Percentiles rank a stretch among this genome's conserved stretches.
Evolutionary conservation across 2,888 invertebrate species (phyloP).

Genomic region (Ichneumoninae sp.): DNA sequence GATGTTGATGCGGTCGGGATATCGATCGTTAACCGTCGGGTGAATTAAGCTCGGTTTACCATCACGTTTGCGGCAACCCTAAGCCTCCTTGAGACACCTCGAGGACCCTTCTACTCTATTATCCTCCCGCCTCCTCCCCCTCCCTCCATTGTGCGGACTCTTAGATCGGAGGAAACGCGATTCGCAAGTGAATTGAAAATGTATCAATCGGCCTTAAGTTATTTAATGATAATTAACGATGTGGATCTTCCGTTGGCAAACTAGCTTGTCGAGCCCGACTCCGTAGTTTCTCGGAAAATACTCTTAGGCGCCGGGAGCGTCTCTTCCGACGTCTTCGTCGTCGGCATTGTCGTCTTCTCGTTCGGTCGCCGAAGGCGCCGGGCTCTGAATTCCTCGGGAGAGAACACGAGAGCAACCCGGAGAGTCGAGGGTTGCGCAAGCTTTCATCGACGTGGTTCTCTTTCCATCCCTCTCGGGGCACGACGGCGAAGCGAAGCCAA

Average conservation of each 20-base stretch:
- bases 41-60: constrained; percentile 76
- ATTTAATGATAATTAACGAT: constrained; percentile 14
- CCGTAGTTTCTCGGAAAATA: constrained; percentile 11
- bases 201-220: constrained; percentile 1
- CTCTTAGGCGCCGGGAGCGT: constrained; percentile 5
- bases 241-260: constrained; percentile 21
- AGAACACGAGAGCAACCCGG: constrained; percentile 60
- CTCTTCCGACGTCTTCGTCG: constrained; percentile 53
- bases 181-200: neutral
- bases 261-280: constrained; percentile 1
- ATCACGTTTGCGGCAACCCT: constrained; percentile 63
- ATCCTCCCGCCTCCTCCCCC: neutral
- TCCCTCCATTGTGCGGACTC: neutral
- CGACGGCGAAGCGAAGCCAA: constrained; percentile 22
- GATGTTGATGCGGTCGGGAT: constrained; percentile 67
- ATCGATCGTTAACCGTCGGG: constrained; percentile 71
- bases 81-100: constrained; percentile 31
- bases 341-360: constrained; percentile 45
- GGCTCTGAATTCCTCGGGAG: constrained; percentile 61
- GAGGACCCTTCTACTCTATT: constrained; percentile 5
- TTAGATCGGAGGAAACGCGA: neutral
- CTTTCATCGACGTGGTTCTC: constrained; percentile 55
- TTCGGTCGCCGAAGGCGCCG: constrained; percentile 65
- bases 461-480: constrained; percentile 23
- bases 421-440: constrained; percentile 60